phyloP scores from a whole-genome alignment of 2,797 vertebrate species.

The Leptoclinus maculatus region DNA sequence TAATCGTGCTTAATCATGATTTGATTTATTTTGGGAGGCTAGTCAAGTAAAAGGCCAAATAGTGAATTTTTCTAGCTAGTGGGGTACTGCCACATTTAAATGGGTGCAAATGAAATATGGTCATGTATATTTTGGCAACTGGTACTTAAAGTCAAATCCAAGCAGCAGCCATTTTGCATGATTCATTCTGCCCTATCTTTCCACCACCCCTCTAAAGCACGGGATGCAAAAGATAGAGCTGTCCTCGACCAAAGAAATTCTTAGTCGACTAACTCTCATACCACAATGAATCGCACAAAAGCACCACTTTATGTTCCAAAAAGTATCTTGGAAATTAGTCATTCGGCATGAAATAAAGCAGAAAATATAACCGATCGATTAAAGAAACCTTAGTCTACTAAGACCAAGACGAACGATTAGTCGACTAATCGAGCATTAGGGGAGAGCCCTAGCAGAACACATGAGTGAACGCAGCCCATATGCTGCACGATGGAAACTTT shows the following conservation, averaged over 20 bases:
- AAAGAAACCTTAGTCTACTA: too few relatives aligned
- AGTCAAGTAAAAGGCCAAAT: not conserved
- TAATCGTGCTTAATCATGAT: slow-evolving; percentile 14
- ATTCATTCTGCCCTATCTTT: not conserved
- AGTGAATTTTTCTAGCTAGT: not conserved
- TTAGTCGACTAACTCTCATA: too few relatives aligned
- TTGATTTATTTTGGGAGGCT: slow-evolving; percentile 1
- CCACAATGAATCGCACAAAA: too few relatives aligned
- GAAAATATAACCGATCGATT: too few relatives aligned
- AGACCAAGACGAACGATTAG: too few relatives aligned
- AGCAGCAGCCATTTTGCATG: slow-evolving; percentile 9
- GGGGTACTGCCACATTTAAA: not conserved
- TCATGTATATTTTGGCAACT: not conserved
- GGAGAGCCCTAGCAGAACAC: not conserved
- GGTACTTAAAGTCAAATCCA: not conserved
- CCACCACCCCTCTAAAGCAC: not conserved
- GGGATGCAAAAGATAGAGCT: too few relatives aligned
- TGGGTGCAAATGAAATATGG: not conserved
- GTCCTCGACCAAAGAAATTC: too few relatives aligned
- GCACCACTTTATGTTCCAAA: too few relatives aligned
- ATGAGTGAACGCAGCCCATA: slow-evolving; percentile 9
- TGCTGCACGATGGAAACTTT: slow-evolving; percentile 10
- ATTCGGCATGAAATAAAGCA: too few relatives aligned
- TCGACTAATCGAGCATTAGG: not conserved
- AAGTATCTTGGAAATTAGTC: too few relatives aligned